phyloP scores from a whole-genome alignment of 2,888 invertebrate genomes.

The Julus scandinavius region DNA sequence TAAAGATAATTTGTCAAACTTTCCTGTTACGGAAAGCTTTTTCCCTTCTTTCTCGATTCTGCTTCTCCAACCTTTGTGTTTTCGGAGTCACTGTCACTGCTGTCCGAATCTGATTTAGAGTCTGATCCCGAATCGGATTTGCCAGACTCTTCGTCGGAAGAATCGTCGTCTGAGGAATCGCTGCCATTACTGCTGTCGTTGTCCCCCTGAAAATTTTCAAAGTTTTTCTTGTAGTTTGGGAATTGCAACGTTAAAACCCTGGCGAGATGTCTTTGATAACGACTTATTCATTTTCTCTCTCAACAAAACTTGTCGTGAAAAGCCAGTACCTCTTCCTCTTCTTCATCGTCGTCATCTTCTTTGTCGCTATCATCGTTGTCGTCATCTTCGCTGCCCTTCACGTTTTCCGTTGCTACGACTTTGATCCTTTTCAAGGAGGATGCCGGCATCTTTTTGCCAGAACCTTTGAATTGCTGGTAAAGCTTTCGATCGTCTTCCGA shows the following conservation, averaged over 20 bases:
- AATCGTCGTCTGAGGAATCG: conserved; percentile 43
- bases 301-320: no score
- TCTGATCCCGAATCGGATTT: conserved; percentile 54
- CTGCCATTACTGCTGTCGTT: conserved; percentile 54
- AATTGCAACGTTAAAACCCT: no score
- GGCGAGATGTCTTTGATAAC: background rate
- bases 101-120: conserved; percentile 51
- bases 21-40: no score
- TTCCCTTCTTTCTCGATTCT: no score
- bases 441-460: conserved; percentile 31
- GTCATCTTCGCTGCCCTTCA: conserved; percentile 48
- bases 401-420: background rate
- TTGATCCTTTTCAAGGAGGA: conserved; percentile 17
- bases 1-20: background rate
- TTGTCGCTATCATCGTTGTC: conserved; percentile 18
- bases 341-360: conserved; percentile 40
- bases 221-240: no score
- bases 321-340: conserved; percentile 11
- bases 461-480: conserved; percentile 52
- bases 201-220: background rate
- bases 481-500: conserved; percentile 53
- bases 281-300: background rate
- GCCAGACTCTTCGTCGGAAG: conserved; percentile 54
- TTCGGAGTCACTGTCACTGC: conserved; percentile 47
- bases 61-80: conserved; percentile 23